Conservation (phyloP, 1,140 invertebrate genomes). For the Wiebesia pumilae region DNA sequence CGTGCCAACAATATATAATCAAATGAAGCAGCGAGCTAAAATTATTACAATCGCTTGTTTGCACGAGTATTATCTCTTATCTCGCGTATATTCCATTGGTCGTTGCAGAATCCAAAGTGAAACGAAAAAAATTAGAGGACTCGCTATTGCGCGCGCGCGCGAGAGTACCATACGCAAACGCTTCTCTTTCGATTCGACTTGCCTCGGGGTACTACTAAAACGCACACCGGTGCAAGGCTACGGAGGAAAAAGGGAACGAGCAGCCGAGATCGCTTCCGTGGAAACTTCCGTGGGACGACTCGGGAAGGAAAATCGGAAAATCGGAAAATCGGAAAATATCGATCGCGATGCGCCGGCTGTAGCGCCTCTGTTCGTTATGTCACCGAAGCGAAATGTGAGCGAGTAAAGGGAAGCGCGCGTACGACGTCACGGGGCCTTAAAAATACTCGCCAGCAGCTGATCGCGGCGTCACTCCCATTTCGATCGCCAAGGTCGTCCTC, state of each 20-base stretch:
- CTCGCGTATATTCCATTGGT: neutral
- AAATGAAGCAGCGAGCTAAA: neutral
- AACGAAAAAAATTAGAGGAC: too few relatives aligned
- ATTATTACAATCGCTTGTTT: neutral
- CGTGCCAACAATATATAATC: neutral
- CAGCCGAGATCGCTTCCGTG: too few relatives aligned
- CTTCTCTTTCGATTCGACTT: neutral
- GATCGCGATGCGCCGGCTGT: neutral
- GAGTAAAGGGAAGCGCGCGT: neutral
- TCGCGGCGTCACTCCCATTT: constrained; percentile 2
- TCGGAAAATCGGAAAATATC: too few relatives aligned
- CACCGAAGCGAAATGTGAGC: neutral
- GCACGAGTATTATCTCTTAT: neutral
- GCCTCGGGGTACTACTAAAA: too few relatives aligned
- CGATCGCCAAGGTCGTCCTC: neutral
- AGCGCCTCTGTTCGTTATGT: neutral
- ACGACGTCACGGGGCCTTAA: neutral
- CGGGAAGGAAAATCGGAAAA: too few relatives aligned
- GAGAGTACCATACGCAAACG: neutral
- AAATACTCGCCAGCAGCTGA: constrained; percentile 4
- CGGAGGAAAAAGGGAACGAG: too few relatives aligned
- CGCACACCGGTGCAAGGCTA: neutral
- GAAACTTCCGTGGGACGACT: too few relatives aligned
- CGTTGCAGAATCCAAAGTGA: neutral
- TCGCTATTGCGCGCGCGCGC: too few relatives aligned